phyloP scores from a whole-genome alignment of 2,888 invertebrate species.

The Smittia sp. region DNA sequence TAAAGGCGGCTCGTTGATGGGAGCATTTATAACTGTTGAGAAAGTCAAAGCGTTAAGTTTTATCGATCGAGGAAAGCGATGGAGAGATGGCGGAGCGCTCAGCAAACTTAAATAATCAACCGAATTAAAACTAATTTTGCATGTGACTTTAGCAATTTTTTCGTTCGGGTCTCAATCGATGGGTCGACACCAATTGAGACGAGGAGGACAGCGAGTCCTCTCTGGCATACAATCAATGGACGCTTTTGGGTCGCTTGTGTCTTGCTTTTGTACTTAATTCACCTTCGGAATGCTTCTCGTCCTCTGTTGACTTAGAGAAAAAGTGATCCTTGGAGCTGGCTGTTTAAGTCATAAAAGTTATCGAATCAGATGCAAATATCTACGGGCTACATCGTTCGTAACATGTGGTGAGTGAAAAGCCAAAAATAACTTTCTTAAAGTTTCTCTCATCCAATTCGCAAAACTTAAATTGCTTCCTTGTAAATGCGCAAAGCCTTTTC shows the following conservation, averaged over 20 bases:
- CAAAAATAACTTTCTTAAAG: not conserved
- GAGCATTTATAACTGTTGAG: conserved; percentile 33
- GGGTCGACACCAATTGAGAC: too few relatives aligned
- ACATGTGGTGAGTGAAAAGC: conserved; percentile 3
- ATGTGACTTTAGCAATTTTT: not conserved
- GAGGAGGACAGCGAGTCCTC: too few relatives aligned
- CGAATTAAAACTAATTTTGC: conserved; percentile 18
- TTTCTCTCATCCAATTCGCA: not conserved
- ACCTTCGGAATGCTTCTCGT: conserved; percentile 44
- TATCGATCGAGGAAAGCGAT: not conserved
- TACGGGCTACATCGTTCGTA: not conserved
- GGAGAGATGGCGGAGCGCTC: not conserved
- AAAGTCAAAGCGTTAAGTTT: not conserved
- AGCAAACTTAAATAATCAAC: conserved; percentile 17
- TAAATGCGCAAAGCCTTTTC: conserved; percentile 2
- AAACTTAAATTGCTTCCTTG: not conserved
- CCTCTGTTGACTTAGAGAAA: conserved; percentile 45
- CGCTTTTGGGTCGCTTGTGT: not conserved
- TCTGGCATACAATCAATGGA: not conserved
- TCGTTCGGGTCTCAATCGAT: too few relatives aligned
- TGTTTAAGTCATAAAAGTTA: conserved; percentile 41
- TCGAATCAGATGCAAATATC: conserved; percentile 9
- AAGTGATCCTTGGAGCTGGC: conserved; percentile 45
- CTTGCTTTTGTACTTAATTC: conserved; percentile 36
- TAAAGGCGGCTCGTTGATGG: conserved; percentile 72